phyloP scores from a whole-genome alignment of 2,888 invertebrate genomes.

The Phalera bucephala region DNA sequence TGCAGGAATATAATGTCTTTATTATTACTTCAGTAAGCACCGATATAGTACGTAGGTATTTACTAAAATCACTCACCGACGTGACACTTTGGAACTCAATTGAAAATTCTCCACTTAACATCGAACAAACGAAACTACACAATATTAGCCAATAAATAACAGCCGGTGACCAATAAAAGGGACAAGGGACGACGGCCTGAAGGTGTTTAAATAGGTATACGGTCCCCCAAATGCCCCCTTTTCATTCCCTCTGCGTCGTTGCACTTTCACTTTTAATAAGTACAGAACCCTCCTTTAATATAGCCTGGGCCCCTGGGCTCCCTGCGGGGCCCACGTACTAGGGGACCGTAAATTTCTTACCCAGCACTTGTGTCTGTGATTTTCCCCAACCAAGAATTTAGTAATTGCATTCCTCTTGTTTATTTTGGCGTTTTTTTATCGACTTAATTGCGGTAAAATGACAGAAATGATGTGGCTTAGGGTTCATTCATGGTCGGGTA shows the following conservation, averaged over 20 bases:
- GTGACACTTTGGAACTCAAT: no score
- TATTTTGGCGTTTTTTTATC: slow-evolving; percentile 22
- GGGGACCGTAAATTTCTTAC: slow-evolving; percentile 56
- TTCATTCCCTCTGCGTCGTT: slow-evolving; percentile 35
- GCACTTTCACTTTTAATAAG: slow-evolving; percentile 72
- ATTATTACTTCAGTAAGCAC: no score
- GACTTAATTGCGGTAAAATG: slow-evolving; percentile 29
- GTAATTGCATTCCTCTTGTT: slow-evolving; percentile 60
- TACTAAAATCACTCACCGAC: no score
- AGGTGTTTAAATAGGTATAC: slow-evolving; percentile 57
- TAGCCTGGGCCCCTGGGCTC: slow-evolving; percentile 61
- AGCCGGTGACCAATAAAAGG: slow-evolving; percentile 40
- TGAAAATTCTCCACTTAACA: background rate
- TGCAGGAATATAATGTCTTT: no score
- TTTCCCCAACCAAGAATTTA: slow-evolving; percentile 51
- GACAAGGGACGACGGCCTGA: slow-evolving; percentile 43
- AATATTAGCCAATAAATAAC: slow-evolving; percentile 20
- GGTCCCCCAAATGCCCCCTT: slow-evolving; percentile 2
- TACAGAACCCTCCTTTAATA: slow-evolving; percentile 72
- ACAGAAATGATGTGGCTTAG: no score
- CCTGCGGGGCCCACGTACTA: slow-evolving; percentile 49
- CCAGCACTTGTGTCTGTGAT: slow-evolving; percentile 60
- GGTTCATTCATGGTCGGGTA: no score
- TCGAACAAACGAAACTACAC: slow-evolving; percentile 1
- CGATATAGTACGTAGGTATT: no score